Evolutionary conservation across 2,888 invertebrate species (phyloP).

Genomic region (Parnassius glacialis): DNA sequence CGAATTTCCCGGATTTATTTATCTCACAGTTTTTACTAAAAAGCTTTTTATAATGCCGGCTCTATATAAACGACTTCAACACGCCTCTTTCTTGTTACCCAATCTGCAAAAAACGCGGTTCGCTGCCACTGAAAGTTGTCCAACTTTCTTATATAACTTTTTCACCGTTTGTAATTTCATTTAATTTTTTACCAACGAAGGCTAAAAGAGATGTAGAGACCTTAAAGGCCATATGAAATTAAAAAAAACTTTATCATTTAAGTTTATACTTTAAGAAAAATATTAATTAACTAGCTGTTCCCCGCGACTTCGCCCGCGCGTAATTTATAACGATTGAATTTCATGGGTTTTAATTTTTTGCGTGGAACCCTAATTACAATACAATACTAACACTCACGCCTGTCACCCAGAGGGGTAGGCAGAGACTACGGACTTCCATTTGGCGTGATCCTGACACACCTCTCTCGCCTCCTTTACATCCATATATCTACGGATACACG

Average conservation of each 20-base stretch:
- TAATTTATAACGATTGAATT: too few species aligned
- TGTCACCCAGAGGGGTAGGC: too few species aligned
- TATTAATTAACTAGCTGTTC: too few species aligned
- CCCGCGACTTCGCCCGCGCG: too few species aligned
- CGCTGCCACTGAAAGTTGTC: constrained; percentile 25
- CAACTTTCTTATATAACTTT: constrained; percentile 25
- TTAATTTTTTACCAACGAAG: not conserved
- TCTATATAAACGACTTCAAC: constrained; percentile 4
- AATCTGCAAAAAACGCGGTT: constrained; percentile 43
- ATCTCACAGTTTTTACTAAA: constrained; percentile 2
- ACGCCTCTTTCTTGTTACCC: constrained; percentile 49
- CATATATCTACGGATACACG: too few species aligned
- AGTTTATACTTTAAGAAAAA: too few species aligned
- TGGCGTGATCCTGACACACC: too few species aligned
- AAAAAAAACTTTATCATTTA: constrained; percentile 1
- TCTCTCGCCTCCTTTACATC: too few species aligned
- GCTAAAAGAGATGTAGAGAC: not conserved
- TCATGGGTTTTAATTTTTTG: too few species aligned
- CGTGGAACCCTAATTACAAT: too few species aligned
- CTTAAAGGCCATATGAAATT: constrained; percentile 8
- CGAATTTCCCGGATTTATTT: not conserved
- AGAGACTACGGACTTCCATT: too few species aligned
- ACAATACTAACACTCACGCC: too few species aligned
- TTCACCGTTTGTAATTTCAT: constrained; percentile 23
- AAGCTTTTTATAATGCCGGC: constrained; percentile 2